These are phyloP conservation scores for Lycopodina hypogea DNA, from an alignment of 37 sponge, comb jelly and placozoan genomes.

Conservation along the genomic window DNA sequence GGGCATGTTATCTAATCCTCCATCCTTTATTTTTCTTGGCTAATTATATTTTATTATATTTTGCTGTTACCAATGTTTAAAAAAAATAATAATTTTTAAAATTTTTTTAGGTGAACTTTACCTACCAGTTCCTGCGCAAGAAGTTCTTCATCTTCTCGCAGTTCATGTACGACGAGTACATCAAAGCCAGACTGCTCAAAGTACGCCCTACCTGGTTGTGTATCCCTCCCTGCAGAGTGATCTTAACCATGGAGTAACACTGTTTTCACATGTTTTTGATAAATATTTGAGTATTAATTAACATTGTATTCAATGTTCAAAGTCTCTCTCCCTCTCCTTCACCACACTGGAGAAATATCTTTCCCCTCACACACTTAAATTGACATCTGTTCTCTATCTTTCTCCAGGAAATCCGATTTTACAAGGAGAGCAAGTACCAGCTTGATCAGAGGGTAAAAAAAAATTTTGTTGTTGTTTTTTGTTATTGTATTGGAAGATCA, in stretches of 20 bases:
- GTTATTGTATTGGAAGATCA: too few species aligned
- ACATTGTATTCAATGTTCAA: neutral
- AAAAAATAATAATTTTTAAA: too few species aligned
- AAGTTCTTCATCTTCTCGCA: constrained; percentile 97
- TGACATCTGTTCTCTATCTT: too few species aligned
- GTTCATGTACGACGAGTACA: constrained; percentile 98
- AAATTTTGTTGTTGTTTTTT: neutral
- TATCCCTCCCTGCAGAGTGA: too few species aligned
- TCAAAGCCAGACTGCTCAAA: constrained; percentile 90
- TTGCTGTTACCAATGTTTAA: too few species aligned
- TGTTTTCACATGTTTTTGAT: too few species aligned
- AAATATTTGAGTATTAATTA: too few species aligned
- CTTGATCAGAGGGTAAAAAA: constrained; percentile 78
- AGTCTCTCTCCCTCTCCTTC: neutral
- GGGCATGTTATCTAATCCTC: neutral
- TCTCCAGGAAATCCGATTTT: constrained; percentile 82
- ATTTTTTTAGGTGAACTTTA: constrained; percentile 85
- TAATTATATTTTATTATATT: too few species aligned
- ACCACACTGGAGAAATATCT: too few species aligned
- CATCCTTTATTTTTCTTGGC: too few species aligned
- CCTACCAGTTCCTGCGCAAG: constrained; percentile 92
- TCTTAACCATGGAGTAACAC: too few species aligned
- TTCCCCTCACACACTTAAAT: too few species aligned
- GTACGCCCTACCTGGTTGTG: constrained; percentile 28
- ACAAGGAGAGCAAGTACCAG: constrained; percentile 77